phyloP scores from a whole-genome alignment of 2,113 vertebrate genomes.

The Sinocyclocheilus maitianheensis region DNA sequence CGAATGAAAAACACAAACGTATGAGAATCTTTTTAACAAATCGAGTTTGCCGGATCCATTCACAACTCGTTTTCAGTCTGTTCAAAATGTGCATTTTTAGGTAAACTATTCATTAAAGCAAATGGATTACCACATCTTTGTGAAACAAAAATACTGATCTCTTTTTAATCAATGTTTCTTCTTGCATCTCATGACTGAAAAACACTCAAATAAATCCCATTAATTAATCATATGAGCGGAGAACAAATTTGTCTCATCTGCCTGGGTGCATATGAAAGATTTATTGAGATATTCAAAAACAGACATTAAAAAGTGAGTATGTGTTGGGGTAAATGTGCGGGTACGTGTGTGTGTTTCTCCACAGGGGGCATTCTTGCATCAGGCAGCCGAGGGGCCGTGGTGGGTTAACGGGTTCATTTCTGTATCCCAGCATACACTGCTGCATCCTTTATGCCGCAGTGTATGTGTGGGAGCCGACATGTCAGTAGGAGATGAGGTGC shows the following conservation, averaged over 20 bases:
- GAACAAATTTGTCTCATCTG: not conserved
- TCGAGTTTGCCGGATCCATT: not conserved
- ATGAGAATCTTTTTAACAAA: not conserved
- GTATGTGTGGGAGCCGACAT: conserved; percentile 44
- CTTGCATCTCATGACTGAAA: not conserved
- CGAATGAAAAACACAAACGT: not conserved
- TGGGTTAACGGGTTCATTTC: conserved; percentile 61
- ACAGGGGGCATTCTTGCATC: conserved; percentile 51
- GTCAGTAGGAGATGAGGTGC: conserved; percentile 31
- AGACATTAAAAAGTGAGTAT: conserved; percentile 21
- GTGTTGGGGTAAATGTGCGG: conserved; percentile 32
- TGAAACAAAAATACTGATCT: not conserved
- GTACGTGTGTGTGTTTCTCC: conserved; percentile 51
- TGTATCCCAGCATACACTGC: conserved; percentile 54
- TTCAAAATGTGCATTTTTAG: not conserved
- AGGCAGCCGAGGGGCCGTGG: conserved; percentile 45
- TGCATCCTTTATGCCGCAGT: conserved; percentile 46
- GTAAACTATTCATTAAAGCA: not conserved
- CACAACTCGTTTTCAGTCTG: not conserved
- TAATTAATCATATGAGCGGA: not conserved
- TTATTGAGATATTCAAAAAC: not conserved
- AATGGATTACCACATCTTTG: not conserved
- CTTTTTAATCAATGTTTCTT: not conserved
- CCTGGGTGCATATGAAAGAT: conserved; percentile 25
- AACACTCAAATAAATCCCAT: conserved; percentile 13